Evolutionary conservation across 2,113 vertebrate genomes (phyloP).

Genomic region (Lepus americanus): DNA sequence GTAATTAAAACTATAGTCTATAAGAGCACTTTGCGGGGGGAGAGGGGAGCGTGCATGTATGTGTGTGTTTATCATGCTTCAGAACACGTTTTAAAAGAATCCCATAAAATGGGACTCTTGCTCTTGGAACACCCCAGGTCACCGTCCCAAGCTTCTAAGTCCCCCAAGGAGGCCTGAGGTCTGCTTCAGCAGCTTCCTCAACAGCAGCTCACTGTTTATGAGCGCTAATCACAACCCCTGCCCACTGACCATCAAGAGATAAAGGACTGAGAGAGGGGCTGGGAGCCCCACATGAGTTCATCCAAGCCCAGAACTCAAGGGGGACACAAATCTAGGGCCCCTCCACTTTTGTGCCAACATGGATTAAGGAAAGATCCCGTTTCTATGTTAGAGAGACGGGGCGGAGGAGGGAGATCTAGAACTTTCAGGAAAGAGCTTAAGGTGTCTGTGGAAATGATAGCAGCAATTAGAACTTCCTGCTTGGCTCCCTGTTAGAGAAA

Average conservation of each 20-base stretch:
- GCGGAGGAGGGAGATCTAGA: neutral
- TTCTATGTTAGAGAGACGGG: no score
- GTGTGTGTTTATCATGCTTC: neutral
- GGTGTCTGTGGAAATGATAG: neutral
- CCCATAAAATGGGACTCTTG: neutral
- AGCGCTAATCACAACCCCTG: neutral
- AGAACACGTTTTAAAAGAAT: slow-evolving; percentile 5
- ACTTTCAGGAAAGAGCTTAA: slow-evolving; percentile 1
- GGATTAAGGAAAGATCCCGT: neutral
- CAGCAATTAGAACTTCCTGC: neutral
- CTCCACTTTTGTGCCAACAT: neutral
- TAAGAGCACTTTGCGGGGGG: neutral
- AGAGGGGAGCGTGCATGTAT: no score
- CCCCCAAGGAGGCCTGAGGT: neutral
- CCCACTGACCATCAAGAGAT: neutral
- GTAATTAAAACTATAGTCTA: neutral
- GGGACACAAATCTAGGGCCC: neutral
- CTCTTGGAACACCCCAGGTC: neutral
- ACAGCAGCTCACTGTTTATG: neutral
- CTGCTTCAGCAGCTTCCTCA: neutral
- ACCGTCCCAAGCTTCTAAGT: neutral
- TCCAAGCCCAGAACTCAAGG: neutral
- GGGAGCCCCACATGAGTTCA: neutral
- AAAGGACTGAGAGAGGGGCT: neutral
- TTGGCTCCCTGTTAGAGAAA: neutral